Evolutionary conservation across 2,797 vertebrate species (phyloP).

Genomic region (Anguilla obscura): DNA sequence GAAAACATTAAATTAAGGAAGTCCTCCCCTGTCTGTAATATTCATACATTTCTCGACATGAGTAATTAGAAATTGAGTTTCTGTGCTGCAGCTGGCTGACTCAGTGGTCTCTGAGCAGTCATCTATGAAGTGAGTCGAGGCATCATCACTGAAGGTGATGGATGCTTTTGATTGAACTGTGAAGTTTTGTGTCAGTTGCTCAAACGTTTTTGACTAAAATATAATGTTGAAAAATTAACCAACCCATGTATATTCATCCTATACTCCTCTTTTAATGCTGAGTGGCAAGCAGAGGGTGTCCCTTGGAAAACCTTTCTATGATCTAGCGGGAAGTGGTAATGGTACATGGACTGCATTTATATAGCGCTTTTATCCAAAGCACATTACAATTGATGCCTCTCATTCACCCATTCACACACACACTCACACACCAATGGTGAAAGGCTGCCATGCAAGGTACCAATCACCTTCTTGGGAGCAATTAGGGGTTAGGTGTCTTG

Average conservation of each 20-base stretch:
- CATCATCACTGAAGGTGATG: not conserved
- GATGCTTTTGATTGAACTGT: not conserved
- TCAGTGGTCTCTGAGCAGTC: not conserved
- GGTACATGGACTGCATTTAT: no score
- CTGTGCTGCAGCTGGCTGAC: not conserved
- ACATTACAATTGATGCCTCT: no score
- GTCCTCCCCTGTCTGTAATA: not conserved
- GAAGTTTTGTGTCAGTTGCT: not conserved
- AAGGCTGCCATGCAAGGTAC: no score
- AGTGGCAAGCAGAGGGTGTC: not conserved
- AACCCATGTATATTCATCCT: not conserved
- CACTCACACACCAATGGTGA: no score
- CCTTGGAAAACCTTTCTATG: not conserved
- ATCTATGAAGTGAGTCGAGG: not conserved
- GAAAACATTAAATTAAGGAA: not conserved
- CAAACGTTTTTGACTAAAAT: not conserved
- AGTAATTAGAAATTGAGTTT: not conserved
- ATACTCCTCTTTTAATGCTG: not conserved
- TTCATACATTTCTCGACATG: not conserved
- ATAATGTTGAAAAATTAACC: not conserved
- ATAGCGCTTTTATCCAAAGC: no score
- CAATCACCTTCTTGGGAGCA: no score
- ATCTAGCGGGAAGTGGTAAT: not conserved
- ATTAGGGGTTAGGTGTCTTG: no score
- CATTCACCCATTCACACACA: no score